phyloP scores from a whole-genome alignment of 1,140 invertebrate species.

The Meloidogyne hapla region DNA sequence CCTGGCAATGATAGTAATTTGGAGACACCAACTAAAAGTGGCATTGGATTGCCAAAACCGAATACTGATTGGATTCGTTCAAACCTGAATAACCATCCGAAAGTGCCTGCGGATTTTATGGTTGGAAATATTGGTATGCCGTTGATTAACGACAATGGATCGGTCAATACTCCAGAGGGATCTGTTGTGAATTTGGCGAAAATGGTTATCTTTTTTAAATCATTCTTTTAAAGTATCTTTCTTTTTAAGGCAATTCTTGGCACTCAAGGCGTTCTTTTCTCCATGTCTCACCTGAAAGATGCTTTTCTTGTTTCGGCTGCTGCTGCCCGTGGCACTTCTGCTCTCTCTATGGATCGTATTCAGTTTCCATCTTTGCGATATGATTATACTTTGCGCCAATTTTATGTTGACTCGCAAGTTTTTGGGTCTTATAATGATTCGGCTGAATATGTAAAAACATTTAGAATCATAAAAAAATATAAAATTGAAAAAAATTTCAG shows the following conservation, averaged over 20 bases:
- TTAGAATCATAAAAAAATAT: neutral
- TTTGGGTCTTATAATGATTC: neutral
- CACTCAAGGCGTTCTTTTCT: constrained; percentile 34
- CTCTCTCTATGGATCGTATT: constrained; percentile 31
- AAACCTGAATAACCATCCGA: neutral
- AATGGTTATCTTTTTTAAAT: neutral
- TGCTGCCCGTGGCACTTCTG: constrained; percentile 29
- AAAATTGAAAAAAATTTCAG: constrained; percentile 4
- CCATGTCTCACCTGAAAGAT: constrained; percentile 34
- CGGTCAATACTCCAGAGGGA: neutral
- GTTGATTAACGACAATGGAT: neutral
- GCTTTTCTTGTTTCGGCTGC: constrained; percentile 30
- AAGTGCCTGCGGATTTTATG: neutral
- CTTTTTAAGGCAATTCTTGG: constrained; percentile 10
- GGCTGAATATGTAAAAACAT: neutral
- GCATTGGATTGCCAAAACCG: constrained; percentile 10
- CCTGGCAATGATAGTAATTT: neutral
- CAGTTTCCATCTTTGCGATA: constrained; percentile 30
- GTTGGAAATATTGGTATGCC: neutral
- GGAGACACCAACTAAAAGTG: neutral
- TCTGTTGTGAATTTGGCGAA: constrained; percentile 17
- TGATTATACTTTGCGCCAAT: constrained; percentile 31
- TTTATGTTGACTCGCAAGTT: constrained; percentile 22
- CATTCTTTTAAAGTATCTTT: too few relatives aligned
- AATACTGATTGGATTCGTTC: constrained; percentile 19